Evolutionary conservation across 2,888 invertebrate species (phyloP).

Genomic region (Stenodera caucasica): DNA sequence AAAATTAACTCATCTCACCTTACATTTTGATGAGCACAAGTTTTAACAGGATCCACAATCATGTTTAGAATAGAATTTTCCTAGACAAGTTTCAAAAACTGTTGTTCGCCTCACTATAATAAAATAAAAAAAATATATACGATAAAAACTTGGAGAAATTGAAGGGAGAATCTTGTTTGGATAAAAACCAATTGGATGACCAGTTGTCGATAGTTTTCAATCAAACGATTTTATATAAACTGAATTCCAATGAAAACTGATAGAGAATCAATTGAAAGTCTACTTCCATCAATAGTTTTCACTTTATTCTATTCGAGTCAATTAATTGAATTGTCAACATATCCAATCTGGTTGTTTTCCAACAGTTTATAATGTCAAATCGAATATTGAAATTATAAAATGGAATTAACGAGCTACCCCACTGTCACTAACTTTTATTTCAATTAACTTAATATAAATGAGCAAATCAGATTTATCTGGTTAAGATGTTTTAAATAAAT

Average conservation of each 20-base stretch:
- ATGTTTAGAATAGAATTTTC: not conserved
- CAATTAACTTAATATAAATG: not conserved
- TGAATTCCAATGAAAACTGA: not conserved
- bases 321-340: slow-evolving; percentile 2
- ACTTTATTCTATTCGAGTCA: not conserved
- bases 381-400: not conserved
- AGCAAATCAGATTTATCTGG: not conserved
- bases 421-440: not conserved
- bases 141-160: not conserved
- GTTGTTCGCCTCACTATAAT: too few species aligned
- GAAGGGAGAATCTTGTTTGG: slow-evolving; percentile 5
- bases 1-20: slow-evolving; percentile 7
- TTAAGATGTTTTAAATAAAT: not conserved
- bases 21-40: not conserved
- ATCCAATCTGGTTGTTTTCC: not conserved
- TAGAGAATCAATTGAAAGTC: not conserved
- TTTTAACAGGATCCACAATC: not conserved
- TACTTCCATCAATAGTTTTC: not conserved
- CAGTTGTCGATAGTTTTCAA: slow-evolving; percentile 1
- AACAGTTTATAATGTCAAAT: not conserved
- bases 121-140: not conserved
- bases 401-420: not conserved
- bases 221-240: slow-evolving; percentile 2
- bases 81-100: too few species aligned
- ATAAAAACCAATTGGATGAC: not conserved